phyloP scores from a whole-genome alignment of 2,113 vertebrate species.

The Leptobrachium leishanense region DNA sequence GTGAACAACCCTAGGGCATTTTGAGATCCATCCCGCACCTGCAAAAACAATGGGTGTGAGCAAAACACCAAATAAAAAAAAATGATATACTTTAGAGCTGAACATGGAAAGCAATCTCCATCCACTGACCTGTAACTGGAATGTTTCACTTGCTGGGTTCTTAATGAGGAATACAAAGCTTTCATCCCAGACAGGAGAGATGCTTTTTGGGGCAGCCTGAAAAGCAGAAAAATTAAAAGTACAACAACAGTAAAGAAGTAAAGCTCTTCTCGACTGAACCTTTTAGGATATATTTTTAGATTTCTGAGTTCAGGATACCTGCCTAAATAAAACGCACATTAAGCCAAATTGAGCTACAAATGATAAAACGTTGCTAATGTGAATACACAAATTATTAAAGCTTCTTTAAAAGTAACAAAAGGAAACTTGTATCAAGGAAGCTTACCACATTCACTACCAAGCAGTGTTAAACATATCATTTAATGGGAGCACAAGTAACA shows the following conservation, averaged over 20 bases:
- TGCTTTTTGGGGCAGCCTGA: constrained; percentile 19
- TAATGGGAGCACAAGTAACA: no score
- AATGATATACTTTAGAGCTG: neutral
- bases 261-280: neutral
- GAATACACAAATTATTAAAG: no score
- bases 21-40: constrained; percentile 64
- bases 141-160: constrained; percentile 73
- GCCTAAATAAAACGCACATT: no score
- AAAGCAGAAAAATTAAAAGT: neutral
- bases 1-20: constrained; percentile 69
- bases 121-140: constrained; percentile 77
- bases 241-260: neutral
- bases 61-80: neutral
- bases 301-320: no score
- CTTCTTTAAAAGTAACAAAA: no score
- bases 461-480: no score
- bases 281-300: no score
- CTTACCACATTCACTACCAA: no score
- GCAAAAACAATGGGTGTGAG: neutral
- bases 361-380: no score
- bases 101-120: neutral
- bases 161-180: constrained; percentile 79
- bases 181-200: constrained; percentile 83
- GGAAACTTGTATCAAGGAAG: no score
- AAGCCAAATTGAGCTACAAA: no score